Base-by-base conservation (phyloP, 2,888 invertebrate genomes). In the Acanthococcus lagerstroemiae region DNA sequence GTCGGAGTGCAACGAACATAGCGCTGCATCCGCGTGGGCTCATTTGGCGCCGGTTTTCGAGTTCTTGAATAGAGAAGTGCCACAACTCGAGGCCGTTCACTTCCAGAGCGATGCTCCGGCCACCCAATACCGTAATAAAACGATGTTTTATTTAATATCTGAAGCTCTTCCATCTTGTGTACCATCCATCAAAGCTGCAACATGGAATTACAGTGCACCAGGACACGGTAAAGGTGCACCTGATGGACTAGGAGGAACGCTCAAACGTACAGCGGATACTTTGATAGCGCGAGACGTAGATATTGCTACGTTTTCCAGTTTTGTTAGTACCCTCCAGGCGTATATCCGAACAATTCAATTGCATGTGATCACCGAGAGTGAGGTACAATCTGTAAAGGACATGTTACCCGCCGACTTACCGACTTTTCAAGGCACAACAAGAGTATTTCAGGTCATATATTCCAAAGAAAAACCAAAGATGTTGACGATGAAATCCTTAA, bases 141-240 rank as follows among this genome's bases (percentile, higher is more conserved):
- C 60, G 3, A 73, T 72, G 67, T 72, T 73, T 66, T 69, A 55
- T 12, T 24, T 55, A 17, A 27, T 68, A 27, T 24, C 48, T 57
- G 44, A 65, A 15, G 44, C 24, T 25, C 54, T 48, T 25, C 5
- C 44, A 22, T 22, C 46, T 27, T 61, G 60, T n/a, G 6, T 48
- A 9, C 48, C 48, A 48, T 19, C 55, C 17, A n/a, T 69, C 12
- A 19, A 48, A 21, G 17, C 61, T 27, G 55, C 70, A 0, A 72
- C 70, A 4, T 74, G 73, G 73, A 73, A 73, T 67, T 74, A 71
- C 63, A 68, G 65, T 7, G 74, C 74, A 67, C 70, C 71, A 17
- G 73, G 74, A 9, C 75, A 75, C 68, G 74, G 73, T 1, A 74
- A 74, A 68, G 73, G 73, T 9, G 72, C 74, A 15, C 68, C 73